Base-by-base conservation (phyloP, 1,140 invertebrate species). In the Diorhabda elongata region DNA sequence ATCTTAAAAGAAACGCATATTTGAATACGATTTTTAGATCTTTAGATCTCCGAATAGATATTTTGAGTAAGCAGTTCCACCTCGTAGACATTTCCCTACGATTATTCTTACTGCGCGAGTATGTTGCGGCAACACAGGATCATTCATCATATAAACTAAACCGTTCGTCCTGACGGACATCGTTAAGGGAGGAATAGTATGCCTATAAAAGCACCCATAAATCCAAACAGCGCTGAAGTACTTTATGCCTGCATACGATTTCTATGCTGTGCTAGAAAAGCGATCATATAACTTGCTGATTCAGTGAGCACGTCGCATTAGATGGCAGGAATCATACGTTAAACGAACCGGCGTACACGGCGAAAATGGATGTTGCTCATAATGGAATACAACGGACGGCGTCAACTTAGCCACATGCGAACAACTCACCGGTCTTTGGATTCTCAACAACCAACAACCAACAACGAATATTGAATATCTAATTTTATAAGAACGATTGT, bases 181-280 rank as follows among this genome's bases (percentile, higher is more conserved):
- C 73, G 76, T 77, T 77, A 77, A 73, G 69, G 76, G 73, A 71
- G 69, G 75, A 26, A 69, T 71, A 73, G 73, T 64, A 65, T 72
- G 69, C 74, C 74, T 74, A 77, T 77, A 77, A 77, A 77, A 77
- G 76, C 76, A 73, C 58, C 71, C 73, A 75, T 77, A 77, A 77
- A 77, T 77, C 76, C 76, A 68, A 59, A 56, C 52, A 58, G 67
- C 69, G 71, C 71, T 72, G 73, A 74, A 76, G 74, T 77, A 71
- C 75, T 75, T 73, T 73, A 75, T 75, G 69, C 73, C 70, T 71
- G 69, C 69, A 69, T 63, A 71, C 70, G 71, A 72, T 74, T 70
- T 74, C 70, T 75, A 75, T 70, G 69, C 67, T 68, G 58, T 52
- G 47, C 47, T 52, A 52, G 47, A 61, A 67, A 69, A 70, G 69